Evolutionary conservation across 2,888 invertebrate genomes (phyloP), one percentile per base, ranked within the genome.

Genomic region (Agrotis exclamationis): DNA sequence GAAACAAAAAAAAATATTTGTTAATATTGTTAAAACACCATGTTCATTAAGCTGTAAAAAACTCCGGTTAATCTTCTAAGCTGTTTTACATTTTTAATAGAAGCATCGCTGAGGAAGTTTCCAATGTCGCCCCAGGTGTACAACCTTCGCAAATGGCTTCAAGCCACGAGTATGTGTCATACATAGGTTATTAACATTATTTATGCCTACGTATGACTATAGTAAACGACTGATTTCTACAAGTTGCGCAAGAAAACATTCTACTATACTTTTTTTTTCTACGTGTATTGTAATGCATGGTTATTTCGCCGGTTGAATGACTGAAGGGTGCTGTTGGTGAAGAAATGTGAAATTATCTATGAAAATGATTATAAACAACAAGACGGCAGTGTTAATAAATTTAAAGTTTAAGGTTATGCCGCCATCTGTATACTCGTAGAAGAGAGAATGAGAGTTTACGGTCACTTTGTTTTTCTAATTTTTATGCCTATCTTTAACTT

Each of bases 1-100:
- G 87, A 66, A 86, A 86, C 85, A 86, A 86, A 56, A 54, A 14
- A 71, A 79, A 73, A 7, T 3, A 33, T 24, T 71, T 28, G 14
- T 75, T 24, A 54, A 59, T 13, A 51, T 18, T 45, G 14, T n/a
- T n/a, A n/a, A 50, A 48, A 60, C 24, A 60, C 20, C 6, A 0
- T 44, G 20, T 47, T n/a, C 22, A 77, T 20, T 13, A 57, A 39
- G 9, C 18, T 24, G 11, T 45, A 33, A 48, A 45, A 47, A 67
- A 68, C 20, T 14, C 24, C 13, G 6, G 1, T 48, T 33, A 64
- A 33, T 50, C n/a, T 64, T 56, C n/a, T 14, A 13, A 45, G 3
- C 22, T 24, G 20, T 56, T 48, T 39, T 66, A 50, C 33, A 67
- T 67, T 33, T 45, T 50, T 33, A n/a, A 22, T 14, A 28, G 3